Evolutionary conservation across 2,888 invertebrate species (phyloP).

Genomic region (Litoditis marina): DNA sequence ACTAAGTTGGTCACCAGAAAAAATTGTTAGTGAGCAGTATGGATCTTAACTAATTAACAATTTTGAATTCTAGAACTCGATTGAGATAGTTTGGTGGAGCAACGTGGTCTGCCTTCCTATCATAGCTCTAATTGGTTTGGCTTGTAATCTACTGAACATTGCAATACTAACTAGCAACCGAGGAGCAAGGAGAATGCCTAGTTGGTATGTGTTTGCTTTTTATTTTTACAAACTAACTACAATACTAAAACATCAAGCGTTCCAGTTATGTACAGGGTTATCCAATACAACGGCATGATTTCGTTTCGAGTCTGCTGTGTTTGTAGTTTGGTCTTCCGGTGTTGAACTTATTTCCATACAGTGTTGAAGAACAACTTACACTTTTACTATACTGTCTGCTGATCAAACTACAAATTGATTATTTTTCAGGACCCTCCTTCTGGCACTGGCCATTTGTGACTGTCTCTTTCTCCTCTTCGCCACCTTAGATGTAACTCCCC

Average conservation of each 20-base stretch:
- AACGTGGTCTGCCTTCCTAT: slow-evolving; percentile 55
- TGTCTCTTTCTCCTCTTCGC: slow-evolving; percentile 59
- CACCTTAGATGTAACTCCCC: slow-evolving; percentile 53
- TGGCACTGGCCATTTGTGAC: slow-evolving; percentile 59
- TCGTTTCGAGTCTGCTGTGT: too few species aligned
- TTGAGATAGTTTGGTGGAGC: slow-evolving; percentile 55
- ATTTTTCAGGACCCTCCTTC: slow-evolving; percentile 52
- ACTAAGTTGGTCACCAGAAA: too few species aligned
- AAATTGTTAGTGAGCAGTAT: too few species aligned
- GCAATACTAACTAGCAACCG: slow-evolving; percentile 54
- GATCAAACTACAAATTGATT: background rate
- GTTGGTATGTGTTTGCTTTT: slow-evolving; percentile 39
- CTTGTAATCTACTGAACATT: slow-evolving; percentile 58
- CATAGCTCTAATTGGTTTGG: slow-evolving; percentile 55
- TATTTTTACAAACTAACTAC: background rate
- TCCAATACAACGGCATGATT: too few species aligned
- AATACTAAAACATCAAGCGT: too few species aligned
- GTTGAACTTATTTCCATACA: too few species aligned
- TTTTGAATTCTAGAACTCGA: slow-evolving; percentile 28
- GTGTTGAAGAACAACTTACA: too few species aligned
- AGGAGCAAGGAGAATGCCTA: slow-evolving; percentile 57
- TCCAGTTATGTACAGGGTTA: too few species aligned
- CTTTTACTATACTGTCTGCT: background rate
- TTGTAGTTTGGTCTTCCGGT: too few species aligned
- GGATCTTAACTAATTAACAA: background rate